These are phyloP conservation scores for Aphaenogaster floridana DNA, from an alignment of 1,140 invertebrate species.

Conservation along the genomic window DNA sequence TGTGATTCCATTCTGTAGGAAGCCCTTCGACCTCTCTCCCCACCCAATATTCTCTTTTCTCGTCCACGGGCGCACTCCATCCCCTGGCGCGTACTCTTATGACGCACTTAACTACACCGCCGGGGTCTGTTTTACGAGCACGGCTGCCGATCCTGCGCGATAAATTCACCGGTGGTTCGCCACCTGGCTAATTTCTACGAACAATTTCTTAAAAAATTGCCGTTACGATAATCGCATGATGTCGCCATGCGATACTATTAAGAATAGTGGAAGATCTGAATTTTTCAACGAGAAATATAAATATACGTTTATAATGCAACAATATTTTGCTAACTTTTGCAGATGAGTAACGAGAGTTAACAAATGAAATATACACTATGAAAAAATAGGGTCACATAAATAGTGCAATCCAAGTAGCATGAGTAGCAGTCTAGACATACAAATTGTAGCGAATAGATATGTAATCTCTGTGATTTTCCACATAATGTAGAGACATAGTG, in stretches of 20 bases:
- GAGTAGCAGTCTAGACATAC: neutral
- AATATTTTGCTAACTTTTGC: neutral
- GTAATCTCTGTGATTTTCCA: constrained; percentile 52
- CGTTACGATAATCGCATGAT: constrained; percentile 22
- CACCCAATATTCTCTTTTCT: neutral
- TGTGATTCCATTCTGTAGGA: constrained; percentile 58
- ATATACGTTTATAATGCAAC: neutral
- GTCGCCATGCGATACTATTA: neutral
- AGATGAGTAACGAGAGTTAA: neutral
- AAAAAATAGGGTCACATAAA: neutral
- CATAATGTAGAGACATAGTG: neutral
- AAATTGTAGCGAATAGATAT: constrained; percentile 44
- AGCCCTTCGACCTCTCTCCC: constrained; percentile 26
- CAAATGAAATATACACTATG: neutral
- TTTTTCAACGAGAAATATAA: neutral
- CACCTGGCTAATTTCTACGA: constrained; percentile 54
- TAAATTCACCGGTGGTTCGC: constrained; percentile 45
- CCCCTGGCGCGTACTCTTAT: constrained; percentile 30
- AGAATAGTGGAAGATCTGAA: neutral
- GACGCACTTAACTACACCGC: constrained; percentile 53
- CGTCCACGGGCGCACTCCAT: constrained; percentile 1
- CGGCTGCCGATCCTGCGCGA: constrained; percentile 39
- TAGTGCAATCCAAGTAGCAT: neutral
- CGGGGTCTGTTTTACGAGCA: constrained; percentile 50
- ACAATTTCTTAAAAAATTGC: constrained; percentile 39